Evolutionary conservation across 1,140 invertebrate genomes (phyloP).

Genomic region (Camponotus floridanus): DNA sequence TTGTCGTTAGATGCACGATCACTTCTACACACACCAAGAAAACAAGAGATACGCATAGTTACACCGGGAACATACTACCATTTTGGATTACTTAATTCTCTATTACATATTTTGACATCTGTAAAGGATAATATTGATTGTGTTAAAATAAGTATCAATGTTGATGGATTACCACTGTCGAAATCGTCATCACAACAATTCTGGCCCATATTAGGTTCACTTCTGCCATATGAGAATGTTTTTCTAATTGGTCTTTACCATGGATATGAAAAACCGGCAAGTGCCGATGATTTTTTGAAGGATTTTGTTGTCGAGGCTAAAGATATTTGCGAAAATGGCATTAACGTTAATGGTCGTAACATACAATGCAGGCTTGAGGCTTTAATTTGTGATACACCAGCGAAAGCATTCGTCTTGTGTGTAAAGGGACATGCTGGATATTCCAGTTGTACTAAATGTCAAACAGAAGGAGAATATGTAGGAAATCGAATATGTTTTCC

Average conservation of each 20-base stretch:
- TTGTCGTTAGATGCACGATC: background rate
- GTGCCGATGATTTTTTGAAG: background rate
- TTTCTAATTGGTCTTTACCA: conserved; percentile 21
- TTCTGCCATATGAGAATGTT: background rate
- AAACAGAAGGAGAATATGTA: conserved; percentile 1
- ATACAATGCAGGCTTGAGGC: background rate
- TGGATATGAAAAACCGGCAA: background rate
- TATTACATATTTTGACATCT: background rate
- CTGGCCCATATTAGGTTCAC: background rate
- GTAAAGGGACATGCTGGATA: conserved; percentile 22
- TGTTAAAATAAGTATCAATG: background rate
- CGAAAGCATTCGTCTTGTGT: conserved; percentile 4
- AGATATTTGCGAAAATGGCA: background rate
- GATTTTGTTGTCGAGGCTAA: background rate
- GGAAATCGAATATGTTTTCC: conserved; percentile 10
- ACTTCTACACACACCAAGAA: background rate
- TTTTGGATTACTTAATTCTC: background rate
- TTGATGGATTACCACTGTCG: background rate
- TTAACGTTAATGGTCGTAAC: background rate
- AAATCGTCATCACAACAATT: conserved; percentile 13
- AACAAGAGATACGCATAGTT: background rate
- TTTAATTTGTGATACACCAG: conserved; percentile 25
- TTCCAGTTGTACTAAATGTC: conserved; percentile 7
- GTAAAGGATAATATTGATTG: background rate
- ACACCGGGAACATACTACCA: conserved; percentile 1